Conservation (phyloP, 2,797 vertebrate species). For the Cynodonichthys magdalenae region DNA sequence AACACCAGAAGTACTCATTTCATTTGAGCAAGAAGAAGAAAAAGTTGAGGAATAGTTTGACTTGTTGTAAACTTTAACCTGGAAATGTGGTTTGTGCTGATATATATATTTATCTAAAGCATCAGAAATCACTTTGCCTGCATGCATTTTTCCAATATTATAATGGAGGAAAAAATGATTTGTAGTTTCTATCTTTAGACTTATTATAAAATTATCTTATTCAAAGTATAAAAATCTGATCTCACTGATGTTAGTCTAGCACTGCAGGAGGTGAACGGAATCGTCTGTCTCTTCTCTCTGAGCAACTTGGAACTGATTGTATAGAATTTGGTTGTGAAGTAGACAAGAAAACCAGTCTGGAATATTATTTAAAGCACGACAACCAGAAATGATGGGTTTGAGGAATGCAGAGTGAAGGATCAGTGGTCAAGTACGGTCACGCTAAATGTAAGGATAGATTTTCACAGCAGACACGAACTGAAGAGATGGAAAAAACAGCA, state of each 20-base stretch:
- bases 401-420: not conserved
- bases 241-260: not conserved
- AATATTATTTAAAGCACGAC: constrained; percentile 25
- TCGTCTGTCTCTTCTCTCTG: constrained; percentile 1
- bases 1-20: not conserved
- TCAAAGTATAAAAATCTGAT: constrained; percentile 2
- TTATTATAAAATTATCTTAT: constrained; percentile 13
- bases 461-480: constrained; percentile 1
- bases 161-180: not conserved
- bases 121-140: not conserved
- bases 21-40: not conserved
- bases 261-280: constrained; percentile 19
- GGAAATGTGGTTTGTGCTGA: not conserved
- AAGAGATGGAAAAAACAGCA: constrained; percentile 1
- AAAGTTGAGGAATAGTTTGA: not conserved
- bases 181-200: not conserved
- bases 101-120: not conserved
- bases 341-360: constrained; percentile 8
- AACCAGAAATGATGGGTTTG: constrained; percentile 15
- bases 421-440: not conserved
- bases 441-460: constrained; percentile 10
- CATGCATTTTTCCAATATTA: not conserved
- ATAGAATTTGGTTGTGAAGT: constrained; percentile 3
- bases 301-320: constrained; percentile 9
- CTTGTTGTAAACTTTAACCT: not conserved